phyloP scores from a whole-genome alignment of 2,113 vertebrate species.

The Gopherus flavomarginatus region DNA sequence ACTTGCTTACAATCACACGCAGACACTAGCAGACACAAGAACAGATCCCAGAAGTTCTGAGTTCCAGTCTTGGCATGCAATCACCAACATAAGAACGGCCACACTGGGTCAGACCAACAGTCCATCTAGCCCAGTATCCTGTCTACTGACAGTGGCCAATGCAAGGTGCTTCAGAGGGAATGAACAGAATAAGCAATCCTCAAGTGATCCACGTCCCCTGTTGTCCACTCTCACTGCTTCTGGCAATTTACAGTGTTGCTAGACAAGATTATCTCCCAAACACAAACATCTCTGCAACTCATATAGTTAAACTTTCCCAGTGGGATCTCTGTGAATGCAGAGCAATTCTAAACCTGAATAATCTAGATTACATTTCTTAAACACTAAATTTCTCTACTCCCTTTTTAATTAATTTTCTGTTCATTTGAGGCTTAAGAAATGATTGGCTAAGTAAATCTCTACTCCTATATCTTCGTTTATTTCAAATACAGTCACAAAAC shows the following conservation, averaged over 20 bases:
- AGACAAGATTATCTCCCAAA: neutral
- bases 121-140: neutral
- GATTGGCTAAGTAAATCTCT: neutral
- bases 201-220: neutral
- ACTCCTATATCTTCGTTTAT: slow-evolving; percentile 22
- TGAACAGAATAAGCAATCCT: neutral
- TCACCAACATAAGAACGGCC: neutral
- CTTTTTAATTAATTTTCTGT: slow-evolving; percentile 35
- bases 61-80: neutral
- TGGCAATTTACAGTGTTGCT: neutral
- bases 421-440: slow-evolving; percentile 19
- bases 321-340: neutral
- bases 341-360: neutral
- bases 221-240: neutral
- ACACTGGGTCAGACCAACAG: neutral
- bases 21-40: neutral
- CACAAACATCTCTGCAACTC: neutral
- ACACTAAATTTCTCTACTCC: neutral
- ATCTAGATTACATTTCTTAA: slow-evolving; percentile 10
- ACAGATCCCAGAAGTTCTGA: neutral
- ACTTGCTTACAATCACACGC: neutral
- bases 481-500: slow-evolving; percentile 40
- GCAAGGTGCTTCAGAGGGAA: neutral
- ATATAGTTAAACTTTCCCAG: slow-evolving; percentile 14
- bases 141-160: neutral